Evolutionary conservation across 2,113 vertebrate species (phyloP).

Genomic region (Hypomesus transpacificus): DNA sequence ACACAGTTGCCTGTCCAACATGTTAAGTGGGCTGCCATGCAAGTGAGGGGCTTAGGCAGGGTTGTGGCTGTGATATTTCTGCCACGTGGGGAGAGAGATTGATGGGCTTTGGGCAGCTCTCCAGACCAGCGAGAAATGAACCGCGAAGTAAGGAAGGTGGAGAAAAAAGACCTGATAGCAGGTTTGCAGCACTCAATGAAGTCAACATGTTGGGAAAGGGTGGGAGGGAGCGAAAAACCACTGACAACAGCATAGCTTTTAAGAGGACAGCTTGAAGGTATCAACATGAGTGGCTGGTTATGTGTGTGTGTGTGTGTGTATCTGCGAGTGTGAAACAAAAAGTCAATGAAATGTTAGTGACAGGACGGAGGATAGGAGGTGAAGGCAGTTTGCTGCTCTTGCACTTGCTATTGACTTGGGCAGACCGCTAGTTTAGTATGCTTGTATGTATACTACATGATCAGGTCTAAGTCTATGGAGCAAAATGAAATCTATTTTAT

Average conservation of each 20-base stretch:
- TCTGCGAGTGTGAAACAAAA: conserved; percentile 9
- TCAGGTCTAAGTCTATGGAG: not conserved
- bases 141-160: conserved; percentile 49
- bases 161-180: conserved; percentile 61
- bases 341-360: conserved; percentile 15
- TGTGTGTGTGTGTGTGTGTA: conserved; percentile 22
- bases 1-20: conserved; percentile 31
- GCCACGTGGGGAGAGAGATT: conserved; percentile 25
- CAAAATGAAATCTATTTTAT: too few relatives aligned
- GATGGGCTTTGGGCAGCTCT: conserved; percentile 63
- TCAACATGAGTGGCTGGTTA: conserved; percentile 39
- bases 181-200: conserved; percentile 72
- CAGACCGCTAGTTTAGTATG: conserved; percentile 22
- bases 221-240: conserved; percentile 32
- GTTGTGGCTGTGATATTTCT: not conserved
- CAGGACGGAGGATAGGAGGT: conserved; percentile 30
- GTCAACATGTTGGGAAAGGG: conserved; percentile 59
- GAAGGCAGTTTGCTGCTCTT: conserved; percentile 20
- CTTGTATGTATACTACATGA: not conserved
- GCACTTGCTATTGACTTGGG: conserved; percentile 35
- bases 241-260: conserved; percentile 53
- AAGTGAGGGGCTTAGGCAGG: conserved; percentile 2
- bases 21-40: conserved; percentile 38
- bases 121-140: conserved; percentile 73
- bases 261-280: conserved; percentile 54